Percentiles rank a stretch among this genome's conserved stretches.
phyloP scores from a whole-genome alignment of 92 coral and sea anemone genomes.

The Phenganax marumi region DNA sequence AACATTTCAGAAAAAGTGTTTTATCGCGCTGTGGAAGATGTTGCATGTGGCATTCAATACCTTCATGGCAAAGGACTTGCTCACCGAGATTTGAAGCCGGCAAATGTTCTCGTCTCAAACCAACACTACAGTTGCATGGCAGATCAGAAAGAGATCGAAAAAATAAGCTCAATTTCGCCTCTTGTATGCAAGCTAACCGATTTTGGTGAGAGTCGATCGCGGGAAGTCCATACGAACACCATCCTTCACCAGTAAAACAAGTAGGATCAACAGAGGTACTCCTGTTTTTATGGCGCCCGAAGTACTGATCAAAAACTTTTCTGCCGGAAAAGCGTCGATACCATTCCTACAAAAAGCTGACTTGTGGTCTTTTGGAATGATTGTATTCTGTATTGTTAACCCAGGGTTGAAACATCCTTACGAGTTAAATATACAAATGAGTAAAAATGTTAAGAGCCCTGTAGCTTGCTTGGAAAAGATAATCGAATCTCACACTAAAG shows the following conservation, averaged over 20 bases:
- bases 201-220: constrained; percentile 20
- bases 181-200: constrained; percentile 24
- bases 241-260: constrained; percentile 11
- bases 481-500: neutral
- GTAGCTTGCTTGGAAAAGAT: constrained; percentile 7
- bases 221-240: constrained; percentile 19
- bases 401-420: constrained; percentile 14
- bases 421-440: neutral
- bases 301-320: neutral
- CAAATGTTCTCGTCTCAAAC: constrained; percentile 40
- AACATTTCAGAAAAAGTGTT: constrained; percentile 9
- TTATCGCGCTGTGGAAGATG: constrained; percentile 5
- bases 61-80: constrained; percentile 8
- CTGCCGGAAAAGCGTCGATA: neutral
- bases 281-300: constrained; percentile 5
- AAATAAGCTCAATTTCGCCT: neutral
- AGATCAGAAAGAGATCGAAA: neutral
- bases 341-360: constrained; percentile 1
- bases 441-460: neutral
- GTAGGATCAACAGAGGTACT: neutral
- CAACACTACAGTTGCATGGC: constrained; percentile 15
- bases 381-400: neutral
- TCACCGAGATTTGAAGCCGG: constrained; percentile 37
- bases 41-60: constrained; percentile 17
- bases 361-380: neutral